These are phyloP conservation scores for Ennomos fuscantarius DNA, from an alignment of 2,888 invertebrate genomes.

Conservation along the genomic window DNA sequence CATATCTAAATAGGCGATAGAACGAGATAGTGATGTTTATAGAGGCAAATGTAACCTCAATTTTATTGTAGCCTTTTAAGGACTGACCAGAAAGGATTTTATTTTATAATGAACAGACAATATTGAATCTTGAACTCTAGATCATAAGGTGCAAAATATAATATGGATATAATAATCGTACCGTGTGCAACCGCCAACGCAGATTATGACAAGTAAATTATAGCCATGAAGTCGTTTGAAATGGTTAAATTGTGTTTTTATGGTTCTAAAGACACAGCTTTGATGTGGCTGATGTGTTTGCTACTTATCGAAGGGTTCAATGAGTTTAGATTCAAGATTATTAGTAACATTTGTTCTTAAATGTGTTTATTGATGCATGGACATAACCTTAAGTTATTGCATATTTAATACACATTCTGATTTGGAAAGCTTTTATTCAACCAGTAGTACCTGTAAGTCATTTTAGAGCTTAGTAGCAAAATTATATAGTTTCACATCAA, in stretches of 20 bases:
- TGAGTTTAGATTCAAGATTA: too few relatives aligned
- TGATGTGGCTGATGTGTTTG: constrained; percentile 42
- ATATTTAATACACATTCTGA: too few relatives aligned
- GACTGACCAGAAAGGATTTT: constrained; percentile 59
- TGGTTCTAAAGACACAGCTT: constrained; percentile 46
- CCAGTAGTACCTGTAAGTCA: not conserved
- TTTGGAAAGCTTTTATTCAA: too few relatives aligned
- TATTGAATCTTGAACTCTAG: constrained; percentile 20
- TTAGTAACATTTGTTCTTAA: too few relatives aligned
- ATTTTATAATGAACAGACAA: constrained; percentile 31
- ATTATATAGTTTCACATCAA: too few relatives aligned
- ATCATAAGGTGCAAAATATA: constrained; percentile 40
- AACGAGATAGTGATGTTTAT: constrained; percentile 49
- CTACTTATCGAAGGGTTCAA: constrained; percentile 18
- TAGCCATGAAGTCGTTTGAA: constrained; percentile 62
- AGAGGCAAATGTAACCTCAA: constrained; percentile 66
- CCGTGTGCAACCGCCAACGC: constrained; percentile 70
- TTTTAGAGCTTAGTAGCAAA: too few relatives aligned
- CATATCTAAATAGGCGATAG: constrained; percentile 36
- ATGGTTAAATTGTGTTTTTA: constrained; percentile 55
- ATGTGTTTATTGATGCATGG: too few relatives aligned
- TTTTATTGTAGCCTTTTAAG: constrained; percentile 69
- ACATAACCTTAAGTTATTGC: too few relatives aligned
- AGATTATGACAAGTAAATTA: constrained; percentile 64
- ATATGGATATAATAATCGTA: constrained; percentile 47